Evolutionary conservation across 2,113 vertebrate species (phyloP).

Genomic region (Pongo pygmaeus): DNA sequence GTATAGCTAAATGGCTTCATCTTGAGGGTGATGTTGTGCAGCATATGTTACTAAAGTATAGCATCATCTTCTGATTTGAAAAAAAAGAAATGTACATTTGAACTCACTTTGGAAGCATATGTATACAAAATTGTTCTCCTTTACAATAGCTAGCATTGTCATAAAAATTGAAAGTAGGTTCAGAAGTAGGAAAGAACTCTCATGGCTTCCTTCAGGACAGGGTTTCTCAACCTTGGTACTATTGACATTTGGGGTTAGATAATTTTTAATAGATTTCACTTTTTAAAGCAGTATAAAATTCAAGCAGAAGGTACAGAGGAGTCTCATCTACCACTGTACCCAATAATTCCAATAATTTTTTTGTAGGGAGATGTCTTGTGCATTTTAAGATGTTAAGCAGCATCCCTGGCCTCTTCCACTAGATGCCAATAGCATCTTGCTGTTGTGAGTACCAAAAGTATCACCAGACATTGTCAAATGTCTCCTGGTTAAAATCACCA

Average conservation of each 20-base stretch:
- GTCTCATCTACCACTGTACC: neutral
- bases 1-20: constrained; percentile 28
- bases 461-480: neutral
- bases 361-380: neutral
- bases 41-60: constrained; percentile 51
- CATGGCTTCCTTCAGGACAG: neutral
- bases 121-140: neutral
- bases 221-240: neutral
- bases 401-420: neutral
- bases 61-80: constrained; percentile 28
- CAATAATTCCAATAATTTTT: neutral
- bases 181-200: neutral
- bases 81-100: constrained; percentile 12
- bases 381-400: neutral
- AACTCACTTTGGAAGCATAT: neutral
- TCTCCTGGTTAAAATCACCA: neutral
- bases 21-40: neutral
- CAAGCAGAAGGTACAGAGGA: neutral
- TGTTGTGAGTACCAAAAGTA: neutral
- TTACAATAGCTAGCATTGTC: neutral
- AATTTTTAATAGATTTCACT: neutral
- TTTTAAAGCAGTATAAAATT: neutral
- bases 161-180: neutral
- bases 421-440: neutral
- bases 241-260: neutral